A percentile compares a stretch with the other conserved stretches of the same genome.
phyloP scores from a whole-genome alignment of 2,113 vertebrate genomes.

The Leptosomus discolor region DNA sequence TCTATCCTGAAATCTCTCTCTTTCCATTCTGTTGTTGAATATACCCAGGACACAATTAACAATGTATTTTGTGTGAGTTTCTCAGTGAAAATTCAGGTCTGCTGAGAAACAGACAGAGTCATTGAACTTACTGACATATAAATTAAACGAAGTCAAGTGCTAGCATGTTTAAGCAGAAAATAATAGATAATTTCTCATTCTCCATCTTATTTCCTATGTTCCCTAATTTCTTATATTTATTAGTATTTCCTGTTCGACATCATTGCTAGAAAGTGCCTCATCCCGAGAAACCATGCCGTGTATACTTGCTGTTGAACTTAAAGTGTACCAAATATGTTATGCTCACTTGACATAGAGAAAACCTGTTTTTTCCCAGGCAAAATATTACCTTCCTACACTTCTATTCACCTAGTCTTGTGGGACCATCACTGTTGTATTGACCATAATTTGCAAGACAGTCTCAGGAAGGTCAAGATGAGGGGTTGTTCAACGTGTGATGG shows the following conservation, averaged over 20 bases:
- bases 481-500: fast-evolving
- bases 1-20: neutral
- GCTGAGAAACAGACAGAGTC: neutral
- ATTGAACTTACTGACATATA: neutral
- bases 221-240: neutral
- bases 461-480: neutral
- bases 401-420: neutral
- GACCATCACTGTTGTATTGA: fast-evolving
- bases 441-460: neutral
- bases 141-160: neutral
- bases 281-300: neutral
- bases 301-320: neutral
- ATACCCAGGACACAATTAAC: neutral
- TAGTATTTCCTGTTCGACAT: neutral
- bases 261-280: neutral
- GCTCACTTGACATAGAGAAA: neutral
- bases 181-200: neutral
- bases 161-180: neutral
- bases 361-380: fast-evolving
- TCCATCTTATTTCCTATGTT: neutral
- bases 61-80: neutral
- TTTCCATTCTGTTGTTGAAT: neutral
- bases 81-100: neutral
- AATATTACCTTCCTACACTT: neutral
- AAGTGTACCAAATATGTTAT: neutral